These are phyloP conservation scores for Atherinosoma microstoma DNA, from an alignment of 2,797 vertebrate genomes.

Conservation along the genomic window DNA sequence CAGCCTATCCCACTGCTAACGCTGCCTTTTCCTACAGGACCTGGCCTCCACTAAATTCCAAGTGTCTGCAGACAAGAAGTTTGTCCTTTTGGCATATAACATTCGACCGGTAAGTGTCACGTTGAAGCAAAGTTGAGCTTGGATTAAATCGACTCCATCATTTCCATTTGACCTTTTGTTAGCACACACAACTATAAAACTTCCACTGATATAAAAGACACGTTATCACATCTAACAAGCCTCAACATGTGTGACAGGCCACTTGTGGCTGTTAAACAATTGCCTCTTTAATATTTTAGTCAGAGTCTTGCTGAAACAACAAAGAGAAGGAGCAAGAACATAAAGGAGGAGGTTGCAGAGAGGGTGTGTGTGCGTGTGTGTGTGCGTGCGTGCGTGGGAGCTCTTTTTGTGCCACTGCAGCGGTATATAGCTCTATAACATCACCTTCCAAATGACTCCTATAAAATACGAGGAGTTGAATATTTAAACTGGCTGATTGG, in stretches of 20 bases:
- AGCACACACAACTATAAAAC: constrained; percentile 39
- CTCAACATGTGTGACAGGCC: constrained; percentile 22
- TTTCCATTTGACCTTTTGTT: constrained; percentile 17
- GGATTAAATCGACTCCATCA: not conserved
- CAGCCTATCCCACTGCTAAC: not conserved
- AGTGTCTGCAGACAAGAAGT: constrained; percentile 85
- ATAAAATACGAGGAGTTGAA: constrained; percentile 70
- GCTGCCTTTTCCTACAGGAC: constrained; percentile 69
- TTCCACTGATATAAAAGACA: constrained; percentile 49
- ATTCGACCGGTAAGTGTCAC: constrained; percentile 81
- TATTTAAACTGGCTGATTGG: constrained; percentile 69
- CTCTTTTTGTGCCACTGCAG: constrained; percentile 60
- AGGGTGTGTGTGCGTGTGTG: constrained; percentile 3
- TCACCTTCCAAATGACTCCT: constrained; percentile 44
- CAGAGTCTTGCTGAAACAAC: constrained; percentile 36
- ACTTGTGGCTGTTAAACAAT: constrained; percentile 48
- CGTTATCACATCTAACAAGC: constrained; percentile 28
- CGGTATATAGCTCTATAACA: constrained; percentile 46
- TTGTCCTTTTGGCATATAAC: constrained; percentile 85
- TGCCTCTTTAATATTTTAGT: constrained; percentile 46
- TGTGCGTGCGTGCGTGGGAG: constrained; percentile 4
- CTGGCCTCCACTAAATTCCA: constrained; percentile 80
- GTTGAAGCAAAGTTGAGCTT: constrained; percentile 10
- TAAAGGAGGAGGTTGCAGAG: constrained; percentile 39
- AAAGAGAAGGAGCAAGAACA: constrained; percentile 29